These are phyloP conservation scores for Folsomia candida DNA, from an alignment of 2,888 invertebrate genomes.

Conservation along the genomic window DNA sequence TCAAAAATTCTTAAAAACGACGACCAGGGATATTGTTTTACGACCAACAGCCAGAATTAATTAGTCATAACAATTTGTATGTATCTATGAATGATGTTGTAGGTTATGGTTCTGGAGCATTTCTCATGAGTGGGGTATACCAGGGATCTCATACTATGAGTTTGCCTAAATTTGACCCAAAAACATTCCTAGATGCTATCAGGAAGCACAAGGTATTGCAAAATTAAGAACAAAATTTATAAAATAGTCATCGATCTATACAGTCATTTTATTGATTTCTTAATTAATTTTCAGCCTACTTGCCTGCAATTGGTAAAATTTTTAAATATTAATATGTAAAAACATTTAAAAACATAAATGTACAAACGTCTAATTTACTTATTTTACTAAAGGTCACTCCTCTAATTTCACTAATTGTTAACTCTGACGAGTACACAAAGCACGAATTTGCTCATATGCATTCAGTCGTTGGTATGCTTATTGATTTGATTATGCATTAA, in stretches of 20 bases:
- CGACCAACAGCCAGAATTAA: too few species aligned
- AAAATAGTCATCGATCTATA: background rate
- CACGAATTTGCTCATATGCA: conserved; percentile 66
- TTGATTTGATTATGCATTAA: background rate
- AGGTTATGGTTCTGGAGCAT: conserved; percentile 67
- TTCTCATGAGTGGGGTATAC: conserved; percentile 63
- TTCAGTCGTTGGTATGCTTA: conserved; percentile 59
- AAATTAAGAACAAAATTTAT: background rate
- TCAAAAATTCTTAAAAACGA: too few species aligned
- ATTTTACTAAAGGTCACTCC: too few species aligned
- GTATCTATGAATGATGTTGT: background rate
- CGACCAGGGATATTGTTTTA: too few species aligned
- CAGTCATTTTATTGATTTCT: background rate
- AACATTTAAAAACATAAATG: too few species aligned
- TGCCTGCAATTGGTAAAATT: background rate
- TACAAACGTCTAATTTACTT: too few species aligned
- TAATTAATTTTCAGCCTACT: background rate
- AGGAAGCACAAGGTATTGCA: conserved; percentile 58
- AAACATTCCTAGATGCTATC: conserved; percentile 67
- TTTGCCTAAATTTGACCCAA: conserved; percentile 69
- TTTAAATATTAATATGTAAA: too few species aligned
- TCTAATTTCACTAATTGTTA: conserved; percentile 69
- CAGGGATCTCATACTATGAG: conserved; percentile 66
- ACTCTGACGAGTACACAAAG: conserved; percentile 65
- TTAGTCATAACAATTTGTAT: conserved; percentile 53